phyloP scores from a whole-genome alignment of 2,797 vertebrate genomes.

The Melanotaenia parkinsoni region DNA sequence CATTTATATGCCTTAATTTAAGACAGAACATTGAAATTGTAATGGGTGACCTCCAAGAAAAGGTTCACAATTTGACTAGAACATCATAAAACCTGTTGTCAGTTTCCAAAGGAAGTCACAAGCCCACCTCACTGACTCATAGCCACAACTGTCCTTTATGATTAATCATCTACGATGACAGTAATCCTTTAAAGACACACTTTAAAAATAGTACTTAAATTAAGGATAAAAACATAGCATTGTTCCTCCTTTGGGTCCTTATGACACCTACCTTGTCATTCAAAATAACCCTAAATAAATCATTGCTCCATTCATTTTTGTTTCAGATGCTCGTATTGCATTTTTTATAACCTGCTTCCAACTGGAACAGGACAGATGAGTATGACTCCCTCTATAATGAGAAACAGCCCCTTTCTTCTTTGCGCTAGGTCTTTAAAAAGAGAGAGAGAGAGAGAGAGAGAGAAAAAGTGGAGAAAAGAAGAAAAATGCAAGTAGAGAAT shows the following conservation, averaged over 20 bases:
- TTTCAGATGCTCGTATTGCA: slow-evolving; percentile 39
- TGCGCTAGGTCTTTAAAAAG: slow-evolving; percentile 47
- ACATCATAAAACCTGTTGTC: slow-evolving; percentile 1
- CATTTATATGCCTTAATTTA: neutral
- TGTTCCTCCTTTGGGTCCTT: neutral
- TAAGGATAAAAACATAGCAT: neutral
- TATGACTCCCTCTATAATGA: slow-evolving; percentile 74
- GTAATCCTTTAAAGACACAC: slow-evolving; percentile 16
- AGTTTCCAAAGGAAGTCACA: slow-evolving; percentile 7
- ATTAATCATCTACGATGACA: slow-evolving; percentile 19
- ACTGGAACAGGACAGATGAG: slow-evolving; percentile 61
- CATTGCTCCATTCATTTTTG: slow-evolving; percentile 11
- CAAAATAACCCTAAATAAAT: slow-evolving; percentile 34
- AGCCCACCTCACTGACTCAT: neutral
- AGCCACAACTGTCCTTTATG: slow-evolving; percentile 37
- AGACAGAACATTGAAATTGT: neutral
- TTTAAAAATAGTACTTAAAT: neutral
- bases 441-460: neutral
- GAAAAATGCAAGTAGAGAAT: slow-evolving; percentile 33
- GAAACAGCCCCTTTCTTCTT: slow-evolving; percentile 67
- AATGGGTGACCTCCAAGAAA: neutral
- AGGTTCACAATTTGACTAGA: neutral
- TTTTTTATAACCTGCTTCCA: slow-evolving; percentile 72
- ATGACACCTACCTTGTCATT: slow-evolving; percentile 15
- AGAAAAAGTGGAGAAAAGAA: slow-evolving; percentile 10